Base-by-base conservation (phyloP, 2,888 invertebrate genomes). In the Hemicrepidius hirtus region DNA sequence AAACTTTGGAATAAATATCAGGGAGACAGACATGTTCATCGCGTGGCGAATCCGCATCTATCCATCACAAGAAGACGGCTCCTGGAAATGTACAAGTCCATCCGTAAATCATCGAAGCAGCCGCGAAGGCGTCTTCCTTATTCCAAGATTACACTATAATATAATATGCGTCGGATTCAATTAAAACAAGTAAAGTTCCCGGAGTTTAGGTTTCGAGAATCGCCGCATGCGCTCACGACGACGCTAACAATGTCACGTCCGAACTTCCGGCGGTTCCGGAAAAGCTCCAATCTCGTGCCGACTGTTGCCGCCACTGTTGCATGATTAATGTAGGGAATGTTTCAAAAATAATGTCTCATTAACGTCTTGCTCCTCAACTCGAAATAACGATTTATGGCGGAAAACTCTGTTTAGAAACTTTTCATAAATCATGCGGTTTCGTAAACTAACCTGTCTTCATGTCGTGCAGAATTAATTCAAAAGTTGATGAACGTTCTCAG, bases 281-380 rank as follows among this genome's bases (percentile, higher is more conserved):
- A 73, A 67, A 64, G 75, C 73, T 67, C 69, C 67, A 74, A 73
- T 73, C 72, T 73, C 75, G 73, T 70, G 75, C 75, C 73, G 73
- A 74, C 76, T 74, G 72, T 76, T 74, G 68, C 71, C 70, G 65
- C 68, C 68, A 75, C 78, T 79, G 76, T 78, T 76, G 74, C 76
- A 79, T 81, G 82, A 84, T 83, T 83, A 84, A 84, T 83, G 83
- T 79, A 73, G 69, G 78, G 80, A 79, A 82, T 82, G 83, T 83
- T 83, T 82, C 82, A 83, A 83, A 84, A 83, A 84, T 83, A 83
- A 83, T 82, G 83, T 84, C 84, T 84, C 84, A 84, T 84, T 84
- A 84, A 83, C 82, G 84, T 84, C 84, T 78, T 78, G 78, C 77
- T 78, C 78, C 71, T 77, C 65, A 77, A 77, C 78, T 75, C 76